These are phyloP conservation scores for Drosophila eohydei DNA, from an alignment of 2,888 invertebrate genomes.

Conservation along the genomic window DNA sequence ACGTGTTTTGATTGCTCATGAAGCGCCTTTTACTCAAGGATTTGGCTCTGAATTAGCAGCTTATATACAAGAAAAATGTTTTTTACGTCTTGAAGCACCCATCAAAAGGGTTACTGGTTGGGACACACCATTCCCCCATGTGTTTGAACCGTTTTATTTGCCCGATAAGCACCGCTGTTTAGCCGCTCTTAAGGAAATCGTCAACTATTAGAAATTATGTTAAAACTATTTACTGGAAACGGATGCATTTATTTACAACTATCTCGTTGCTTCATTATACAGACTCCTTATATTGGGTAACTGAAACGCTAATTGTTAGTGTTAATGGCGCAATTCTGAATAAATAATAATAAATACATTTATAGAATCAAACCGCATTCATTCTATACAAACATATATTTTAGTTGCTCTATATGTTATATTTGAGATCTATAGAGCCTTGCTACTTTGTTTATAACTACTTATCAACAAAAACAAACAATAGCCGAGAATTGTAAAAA, in stretches of 20 bases:
- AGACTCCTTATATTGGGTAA: not conserved
- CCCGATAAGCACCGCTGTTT: conserved; percentile 97
- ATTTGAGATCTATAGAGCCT: no score
- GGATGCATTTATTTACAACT: conserved; percentile 77
- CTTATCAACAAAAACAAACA: no score
- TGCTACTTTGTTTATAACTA: no score
- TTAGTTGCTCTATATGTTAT: no score
- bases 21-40: conserved; percentile 97
- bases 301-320: not conserved
- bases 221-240: conserved; percentile 50
- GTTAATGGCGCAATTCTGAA: not conserved
- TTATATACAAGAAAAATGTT: conserved; percentile 96
- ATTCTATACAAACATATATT: no score
- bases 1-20: conserved; percentile 95
- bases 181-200: conserved; percentile 90
- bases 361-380: no score
- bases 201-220: conserved; percentile 87
- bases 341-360: not conserved
- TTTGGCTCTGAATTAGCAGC: conserved; percentile 98
- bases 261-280: not conserved
- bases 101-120: conserved; percentile 94
- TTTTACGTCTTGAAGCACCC: conserved; percentile 97
- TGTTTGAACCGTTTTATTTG: conserved; percentile 97
- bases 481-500: no score
- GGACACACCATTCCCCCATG: conserved; percentile 99